Percentiles rank a stretch among this genome's conserved stretches.
phyloP scores from a whole-genome alignment of 1,140 invertebrate species.

The Leptinotarsa texana region DNA sequence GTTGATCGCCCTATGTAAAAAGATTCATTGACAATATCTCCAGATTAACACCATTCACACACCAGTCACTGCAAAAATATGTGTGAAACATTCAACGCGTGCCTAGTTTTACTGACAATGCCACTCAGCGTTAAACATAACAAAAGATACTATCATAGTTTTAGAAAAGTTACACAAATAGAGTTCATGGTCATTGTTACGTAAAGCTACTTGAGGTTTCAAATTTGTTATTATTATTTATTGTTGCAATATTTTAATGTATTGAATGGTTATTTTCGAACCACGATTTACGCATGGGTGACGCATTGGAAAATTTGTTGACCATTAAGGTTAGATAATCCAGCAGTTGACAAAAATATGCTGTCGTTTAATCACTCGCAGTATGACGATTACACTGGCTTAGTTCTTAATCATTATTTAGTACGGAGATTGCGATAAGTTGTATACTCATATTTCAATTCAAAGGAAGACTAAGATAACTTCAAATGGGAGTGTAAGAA shows the following conservation, averaged over 20 bases:
- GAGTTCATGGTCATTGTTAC: not conserved
- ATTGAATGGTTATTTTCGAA: not conserved
- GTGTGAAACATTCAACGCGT: not conserved
- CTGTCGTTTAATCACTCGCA: too few species aligned
- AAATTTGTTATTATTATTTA: constrained; percentile 5
- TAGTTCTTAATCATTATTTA: too few species aligned
- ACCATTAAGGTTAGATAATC: not conserved
- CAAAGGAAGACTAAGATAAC: too few species aligned
- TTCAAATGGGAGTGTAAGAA: too few species aligned
- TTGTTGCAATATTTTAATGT: not conserved
- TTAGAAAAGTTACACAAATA: not conserved
- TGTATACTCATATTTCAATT: too few species aligned
- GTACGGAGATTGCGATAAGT: too few species aligned
- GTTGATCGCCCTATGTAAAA: not conserved
- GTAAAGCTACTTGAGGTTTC: not conserved
- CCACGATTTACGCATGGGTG: not conserved
- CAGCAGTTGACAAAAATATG: not conserved
- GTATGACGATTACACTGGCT: too few species aligned
- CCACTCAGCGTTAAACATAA: not conserved
- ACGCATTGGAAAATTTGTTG: not conserved
- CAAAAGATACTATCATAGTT: not conserved
- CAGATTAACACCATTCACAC: not conserved
- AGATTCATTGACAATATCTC: not conserved
- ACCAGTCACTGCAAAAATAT: too few species aligned
- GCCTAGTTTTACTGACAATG: not conserved